Percentiles rank a stretch among this genome's conserved stretches.
phyloP scores from a whole-genome alignment of 2,888 invertebrate genomes.

The Tenodera sinensis region DNA sequence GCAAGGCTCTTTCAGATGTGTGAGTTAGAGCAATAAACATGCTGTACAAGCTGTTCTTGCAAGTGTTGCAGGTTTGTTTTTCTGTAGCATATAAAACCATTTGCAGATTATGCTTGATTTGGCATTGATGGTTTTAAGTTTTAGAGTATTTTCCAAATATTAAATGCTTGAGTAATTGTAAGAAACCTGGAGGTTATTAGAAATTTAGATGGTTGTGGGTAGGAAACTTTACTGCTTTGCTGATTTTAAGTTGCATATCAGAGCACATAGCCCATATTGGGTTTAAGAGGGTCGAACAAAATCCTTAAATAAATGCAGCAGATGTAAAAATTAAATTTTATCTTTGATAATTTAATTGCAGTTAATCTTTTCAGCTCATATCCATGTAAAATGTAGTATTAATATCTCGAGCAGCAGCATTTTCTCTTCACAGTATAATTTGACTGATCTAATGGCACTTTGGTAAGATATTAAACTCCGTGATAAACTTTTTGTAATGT shows the following conservation, averaged over 20 bases:
- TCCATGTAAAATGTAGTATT: background rate
- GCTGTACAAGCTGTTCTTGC: background rate
- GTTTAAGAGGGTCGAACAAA: background rate
- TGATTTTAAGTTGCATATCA: background rate
- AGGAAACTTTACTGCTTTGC: background rate
- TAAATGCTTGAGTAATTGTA: background rate
- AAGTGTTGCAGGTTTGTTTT: background rate
- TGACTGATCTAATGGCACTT: background rate
- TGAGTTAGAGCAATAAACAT: no score
- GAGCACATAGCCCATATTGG: background rate
- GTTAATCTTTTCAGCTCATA: background rate
- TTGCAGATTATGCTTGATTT: background rate
- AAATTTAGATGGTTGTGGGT: background rate
- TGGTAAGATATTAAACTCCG: slow-evolving; percentile 3
- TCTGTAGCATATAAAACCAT: background rate
- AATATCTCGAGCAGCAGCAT: background rate
- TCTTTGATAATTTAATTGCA: background rate
- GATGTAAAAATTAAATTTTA: background rate
- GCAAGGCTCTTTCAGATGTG: no score
- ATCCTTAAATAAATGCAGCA: background rate
- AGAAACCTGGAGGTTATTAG: background rate
- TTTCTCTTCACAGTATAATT: background rate
- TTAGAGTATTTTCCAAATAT: background rate
- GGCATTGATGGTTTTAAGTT: background rate
- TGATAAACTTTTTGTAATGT: background rate